Evolutionary conservation across 2,888 invertebrate species (phyloP).

Genomic region (Camponotus fellah): DNA sequence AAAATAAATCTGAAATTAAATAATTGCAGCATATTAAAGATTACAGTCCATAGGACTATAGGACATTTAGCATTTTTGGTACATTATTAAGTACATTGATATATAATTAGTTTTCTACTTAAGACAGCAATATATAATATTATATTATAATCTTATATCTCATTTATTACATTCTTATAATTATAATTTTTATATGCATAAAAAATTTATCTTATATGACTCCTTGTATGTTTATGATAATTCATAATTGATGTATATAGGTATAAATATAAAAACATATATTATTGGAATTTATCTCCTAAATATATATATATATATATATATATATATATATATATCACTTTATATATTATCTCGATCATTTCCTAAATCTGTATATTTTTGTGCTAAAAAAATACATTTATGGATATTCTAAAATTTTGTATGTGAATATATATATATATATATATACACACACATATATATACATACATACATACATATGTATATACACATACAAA

Average conservation of each 20-base stretch:
- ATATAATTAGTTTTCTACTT: constrained; percentile 7
- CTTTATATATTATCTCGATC: neutral
- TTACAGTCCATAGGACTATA: neutral
- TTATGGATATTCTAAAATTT: neutral
- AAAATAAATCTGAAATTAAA: neutral
- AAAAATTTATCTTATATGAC: constrained; percentile 5
- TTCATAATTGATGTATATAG: constrained; percentile 67
- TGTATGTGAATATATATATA: neutral
- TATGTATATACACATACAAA: too few species aligned
- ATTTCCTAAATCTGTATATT: neutral
- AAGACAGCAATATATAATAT: constrained; percentile 11
- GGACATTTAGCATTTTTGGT: neutral
- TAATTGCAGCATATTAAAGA: constrained; percentile 3
- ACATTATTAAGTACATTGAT: neutral
- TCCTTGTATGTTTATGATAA: constrained; percentile 59
- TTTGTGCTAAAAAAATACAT: neutral
- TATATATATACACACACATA: too few species aligned
- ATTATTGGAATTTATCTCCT: constrained; percentile 45
- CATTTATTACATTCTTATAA: constrained; percentile 28
- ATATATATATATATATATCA: neutral
- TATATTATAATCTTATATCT: constrained; percentile 37
- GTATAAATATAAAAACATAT: constrained; percentile 59
- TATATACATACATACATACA: too few species aligned
- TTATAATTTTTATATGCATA: neutral
- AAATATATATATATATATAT: neutral